Percentiles rank a stretch among this genome's conserved stretches.
Evolutionary conservation across 2,113 vertebrate genomes (phyloP).

Genomic region (Xenus cinereus): DNA sequence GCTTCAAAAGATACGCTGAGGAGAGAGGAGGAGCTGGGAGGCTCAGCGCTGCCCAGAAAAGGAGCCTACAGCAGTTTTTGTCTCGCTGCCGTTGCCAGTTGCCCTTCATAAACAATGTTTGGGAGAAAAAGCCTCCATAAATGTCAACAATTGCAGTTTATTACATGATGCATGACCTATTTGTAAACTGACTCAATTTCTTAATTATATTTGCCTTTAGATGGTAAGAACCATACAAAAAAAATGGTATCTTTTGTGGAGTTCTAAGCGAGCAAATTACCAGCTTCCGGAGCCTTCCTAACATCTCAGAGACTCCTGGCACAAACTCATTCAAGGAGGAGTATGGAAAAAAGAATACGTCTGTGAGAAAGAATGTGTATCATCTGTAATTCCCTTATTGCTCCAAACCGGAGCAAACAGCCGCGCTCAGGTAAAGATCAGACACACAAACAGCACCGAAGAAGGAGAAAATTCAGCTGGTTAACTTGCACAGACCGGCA

Average conservation of each 20-base stretch:
- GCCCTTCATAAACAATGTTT: constrained; percentile 47
- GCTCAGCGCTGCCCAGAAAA: constrained; percentile 17
- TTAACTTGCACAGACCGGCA: neutral
- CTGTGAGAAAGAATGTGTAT: constrained; percentile 36
- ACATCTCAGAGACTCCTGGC: constrained; percentile 29
- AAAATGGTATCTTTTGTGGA: constrained; percentile 4
- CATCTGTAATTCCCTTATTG: neutral
- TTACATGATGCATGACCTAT: constrained; percentile 2
- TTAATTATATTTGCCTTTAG: constrained; percentile 48
- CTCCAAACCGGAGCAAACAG: neutral
- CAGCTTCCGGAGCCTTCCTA: neutral
- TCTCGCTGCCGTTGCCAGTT: constrained; percentile 34
- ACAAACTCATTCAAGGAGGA: neutral
- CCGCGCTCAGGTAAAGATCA: neutral
- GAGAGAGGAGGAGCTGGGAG: constrained; percentile 25
- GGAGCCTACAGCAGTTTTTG: constrained; percentile 59
- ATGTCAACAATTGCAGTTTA: constrained; percentile 44
- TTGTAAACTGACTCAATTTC: constrained; percentile 33
- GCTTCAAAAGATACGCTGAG: constrained; percentile 33
- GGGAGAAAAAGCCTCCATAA: constrained; percentile 34
- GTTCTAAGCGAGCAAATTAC: constrained; percentile 29
- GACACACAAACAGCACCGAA: neutral
- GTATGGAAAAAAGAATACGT: constrained; percentile 17
- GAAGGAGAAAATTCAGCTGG: neutral
- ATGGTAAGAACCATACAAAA: constrained; percentile 39